Evolutionary conservation across 37 sponge, comb jelly and placozoan genomes (phyloP).

Genomic region (Aplysina aerophoba): DNA sequence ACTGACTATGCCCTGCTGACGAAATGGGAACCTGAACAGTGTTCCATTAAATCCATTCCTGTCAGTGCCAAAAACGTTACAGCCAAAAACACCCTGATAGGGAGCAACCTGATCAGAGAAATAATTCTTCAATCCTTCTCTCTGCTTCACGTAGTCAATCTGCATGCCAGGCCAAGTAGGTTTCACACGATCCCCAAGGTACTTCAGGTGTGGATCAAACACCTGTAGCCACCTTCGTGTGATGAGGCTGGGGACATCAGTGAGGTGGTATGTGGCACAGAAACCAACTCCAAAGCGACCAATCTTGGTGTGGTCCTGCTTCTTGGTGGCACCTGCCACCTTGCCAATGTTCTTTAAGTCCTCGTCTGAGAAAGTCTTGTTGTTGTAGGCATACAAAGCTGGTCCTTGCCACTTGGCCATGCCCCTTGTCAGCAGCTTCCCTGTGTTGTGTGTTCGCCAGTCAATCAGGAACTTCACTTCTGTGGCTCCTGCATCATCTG

Average conservation of each 20-base stretch:
- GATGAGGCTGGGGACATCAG: slow-evolving; percentile 88
- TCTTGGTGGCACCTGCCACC: slow-evolving; percentile 74
- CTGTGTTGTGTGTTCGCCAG: slow-evolving; percentile 39
- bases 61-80: slow-evolving; percentile 42
- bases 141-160: slow-evolving; percentile 37
- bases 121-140: slow-evolving; percentile 21
- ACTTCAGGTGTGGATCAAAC: slow-evolving; percentile 85
- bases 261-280: slow-evolving; percentile 79
- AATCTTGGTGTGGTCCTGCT: slow-evolving; percentile 66
- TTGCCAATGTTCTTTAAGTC: slow-evolving; percentile 79
- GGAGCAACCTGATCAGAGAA: slow-evolving; percentile 73
- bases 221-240: slow-evolving; percentile 60
- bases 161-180: slow-evolving; percentile 72
- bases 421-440: slow-evolving; percentile 52
- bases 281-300: slow-evolving; percentile 90
- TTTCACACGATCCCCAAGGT: slow-evolving; percentile 66
- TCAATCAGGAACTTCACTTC: slow-evolving; percentile 82
- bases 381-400: slow-evolving; percentile 75
- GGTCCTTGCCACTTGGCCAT: slow-evolving; percentile 86
- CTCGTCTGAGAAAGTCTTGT: slow-evolving; percentile 69
- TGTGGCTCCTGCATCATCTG: slow-evolving; percentile 89
- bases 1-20: slow-evolving; percentile 32
- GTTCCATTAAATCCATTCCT: slow-evolving; percentile 72
- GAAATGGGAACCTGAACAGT: slow-evolving; percentile 79
- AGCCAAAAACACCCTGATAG: slow-evolving; percentile 74